A percentile compares a stretch with the other conserved stretches of the same genome.
Conservation (phyloP, 2,888 invertebrate genomes). For the Rhingia rostrata region DNA sequence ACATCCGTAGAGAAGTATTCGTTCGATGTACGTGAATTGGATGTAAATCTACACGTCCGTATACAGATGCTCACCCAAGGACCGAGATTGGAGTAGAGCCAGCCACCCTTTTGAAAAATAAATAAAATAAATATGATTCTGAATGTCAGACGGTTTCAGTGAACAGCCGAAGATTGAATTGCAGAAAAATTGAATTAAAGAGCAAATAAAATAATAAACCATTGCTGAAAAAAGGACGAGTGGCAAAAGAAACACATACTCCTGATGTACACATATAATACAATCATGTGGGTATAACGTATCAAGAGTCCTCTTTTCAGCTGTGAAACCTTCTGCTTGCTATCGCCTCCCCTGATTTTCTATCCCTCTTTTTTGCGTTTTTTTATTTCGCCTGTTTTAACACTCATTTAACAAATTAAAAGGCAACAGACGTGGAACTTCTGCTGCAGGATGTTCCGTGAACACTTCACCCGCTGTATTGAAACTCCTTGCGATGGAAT, state of each 20-base stretch:
- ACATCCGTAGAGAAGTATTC: neutral
- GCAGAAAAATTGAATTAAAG: constrained; percentile 52
- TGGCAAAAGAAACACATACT: constrained; percentile 1
- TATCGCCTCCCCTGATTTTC: constrained; percentile 3
- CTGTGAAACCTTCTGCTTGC: neutral
- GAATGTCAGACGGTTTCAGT: neutral
- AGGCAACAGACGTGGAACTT: constrained; percentile 13
- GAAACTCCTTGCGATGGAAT: constrained; percentile 11
- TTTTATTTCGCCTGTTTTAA: constrained; percentile 2
- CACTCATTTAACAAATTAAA: constrained; percentile 53
- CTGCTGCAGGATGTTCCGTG: constrained; percentile 15
- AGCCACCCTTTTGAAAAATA: neutral
- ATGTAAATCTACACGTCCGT: constrained; percentile 18
- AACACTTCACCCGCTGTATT: constrained; percentile 2
- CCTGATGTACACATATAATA: neutral
- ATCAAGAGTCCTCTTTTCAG: constrained; percentile 1
- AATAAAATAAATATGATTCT: neutral
- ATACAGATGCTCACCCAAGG: neutral
- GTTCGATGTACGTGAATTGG: constrained; percentile 25
- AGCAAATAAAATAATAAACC: constrained; percentile 38
- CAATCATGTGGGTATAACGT: neutral
- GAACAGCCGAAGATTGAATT: constrained; percentile 14
- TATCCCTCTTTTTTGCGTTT: neutral
- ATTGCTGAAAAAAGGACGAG: neutral
- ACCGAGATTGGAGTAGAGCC: neutral